phyloP scores from a whole-genome alignment of 2,888 invertebrate species.

The Agonum fuliginosum region DNA sequence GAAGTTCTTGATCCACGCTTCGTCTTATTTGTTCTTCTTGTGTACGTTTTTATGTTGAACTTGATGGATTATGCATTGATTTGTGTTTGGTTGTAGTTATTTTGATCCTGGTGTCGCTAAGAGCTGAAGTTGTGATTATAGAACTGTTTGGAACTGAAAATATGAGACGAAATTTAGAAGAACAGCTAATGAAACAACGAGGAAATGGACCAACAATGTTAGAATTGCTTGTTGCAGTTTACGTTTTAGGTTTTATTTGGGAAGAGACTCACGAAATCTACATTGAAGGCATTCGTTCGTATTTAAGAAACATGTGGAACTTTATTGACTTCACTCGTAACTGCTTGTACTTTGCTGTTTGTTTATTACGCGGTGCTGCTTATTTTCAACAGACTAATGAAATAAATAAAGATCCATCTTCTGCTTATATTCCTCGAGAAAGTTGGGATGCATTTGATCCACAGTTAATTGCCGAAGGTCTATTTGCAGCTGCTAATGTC shows the following conservation, averaged over 20 bases:
- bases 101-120: slow-evolving; percentile 92
- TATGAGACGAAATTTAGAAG: slow-evolving; percentile 79
- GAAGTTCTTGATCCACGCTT: slow-evolving; percentile 96
- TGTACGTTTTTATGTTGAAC: slow-evolving; percentile 78
- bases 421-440: slow-evolving; percentile 86
- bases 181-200: slow-evolving; percentile 82
- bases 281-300: slow-evolving; percentile 89
- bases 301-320: slow-evolving; percentile 96
- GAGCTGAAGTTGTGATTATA: slow-evolving; percentile 86
- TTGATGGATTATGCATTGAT: slow-evolving; percentile 13
- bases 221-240: slow-evolving; percentile 88
- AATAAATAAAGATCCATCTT: slow-evolving; percentile 80
- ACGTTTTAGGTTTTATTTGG: slow-evolving; percentile 92
- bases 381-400: slow-evolving; percentile 85
- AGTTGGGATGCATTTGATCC: slow-evolving; percentile 96
- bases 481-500: slow-evolving; percentile 96
- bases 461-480: slow-evolving; percentile 92
- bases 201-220: slow-evolving; percentile 90
- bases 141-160: slow-evolving; percentile 83
- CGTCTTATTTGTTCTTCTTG: slow-evolving; percentile 94
- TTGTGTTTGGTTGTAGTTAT: slow-evolving; percentile 78
- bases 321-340: slow-evolving; percentile 96
- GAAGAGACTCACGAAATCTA: slow-evolving; percentile 94
- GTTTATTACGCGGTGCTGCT: slow-evolving; percentile 81
- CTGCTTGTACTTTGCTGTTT: slow-evolving; percentile 86